Percentiles rank a stretch among this genome's conserved stretches.
These are phyloP conservation scores for Drosophila rubida DNA, from an alignment of 2,888 invertebrate genomes.

Conservation along the genomic window DNA sequence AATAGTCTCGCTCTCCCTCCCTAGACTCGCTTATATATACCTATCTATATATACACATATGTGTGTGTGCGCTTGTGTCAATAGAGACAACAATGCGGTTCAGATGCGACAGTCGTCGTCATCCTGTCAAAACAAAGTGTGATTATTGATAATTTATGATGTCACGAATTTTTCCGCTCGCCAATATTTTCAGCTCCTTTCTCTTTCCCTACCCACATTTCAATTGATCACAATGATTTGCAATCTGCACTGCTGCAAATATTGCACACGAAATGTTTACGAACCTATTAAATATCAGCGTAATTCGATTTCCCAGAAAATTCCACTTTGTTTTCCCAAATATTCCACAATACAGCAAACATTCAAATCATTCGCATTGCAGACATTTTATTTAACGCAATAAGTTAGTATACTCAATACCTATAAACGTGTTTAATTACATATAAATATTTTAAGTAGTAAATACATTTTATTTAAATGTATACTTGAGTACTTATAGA, in stretches of 20 bases:
- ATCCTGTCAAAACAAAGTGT: conserved; percentile 85
- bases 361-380: too few species aligned
- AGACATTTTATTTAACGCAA: too few species aligned
- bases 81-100: conserved; percentile 75
- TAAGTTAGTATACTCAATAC: too few species aligned
- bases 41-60: conserved; percentile 6
- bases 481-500: too few species aligned
- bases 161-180: conserved; percentile 78
- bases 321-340: background rate
- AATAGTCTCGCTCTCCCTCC: conserved; percentile 45
- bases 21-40: conserved; percentile 1
- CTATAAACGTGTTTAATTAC: too few species aligned
- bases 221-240: conserved; percentile 11
- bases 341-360: background rate
- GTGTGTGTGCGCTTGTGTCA: conserved; percentile 46
- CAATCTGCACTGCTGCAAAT: background rate
- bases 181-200: conserved; percentile 9
- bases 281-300: background rate
- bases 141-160: conserved; percentile 85
- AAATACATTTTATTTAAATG: too few species aligned
- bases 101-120: conserved; percentile 74
- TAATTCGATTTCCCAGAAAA: background rate
- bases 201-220: conserved; percentile 1
- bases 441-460: too few species aligned
- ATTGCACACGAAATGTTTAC: background rate